These are phyloP conservation scores for Ashinkailepas kermadecensis DNA, from an alignment of 2,888 invertebrate species.

Conservation along the genomic window DNA sequence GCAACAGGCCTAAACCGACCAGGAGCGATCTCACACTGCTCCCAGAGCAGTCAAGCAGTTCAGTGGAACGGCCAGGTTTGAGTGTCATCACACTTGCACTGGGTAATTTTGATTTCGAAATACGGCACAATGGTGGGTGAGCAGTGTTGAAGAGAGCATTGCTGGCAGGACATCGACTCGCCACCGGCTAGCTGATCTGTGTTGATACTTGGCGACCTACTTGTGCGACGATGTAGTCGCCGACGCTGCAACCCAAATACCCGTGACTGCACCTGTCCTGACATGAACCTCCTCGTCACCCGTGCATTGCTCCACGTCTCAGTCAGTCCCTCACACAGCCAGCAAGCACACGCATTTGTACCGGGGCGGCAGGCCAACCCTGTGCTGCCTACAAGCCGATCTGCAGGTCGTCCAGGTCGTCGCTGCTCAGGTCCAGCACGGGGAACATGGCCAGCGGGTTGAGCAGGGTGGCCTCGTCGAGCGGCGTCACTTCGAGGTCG, in stretches of 20 bases:
- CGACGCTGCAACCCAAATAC: background rate
- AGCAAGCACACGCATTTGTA: background rate
- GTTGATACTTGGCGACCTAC: too few relatives aligned
- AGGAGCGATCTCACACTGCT: too few relatives aligned
- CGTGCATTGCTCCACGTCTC: background rate
- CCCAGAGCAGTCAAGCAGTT: too few relatives aligned
- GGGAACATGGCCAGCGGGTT: constrained; percentile 21
- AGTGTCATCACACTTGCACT: too few relatives aligned
- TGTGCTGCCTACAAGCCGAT: background rate
- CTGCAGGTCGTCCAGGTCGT: background rate
- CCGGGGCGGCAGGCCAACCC: background rate
- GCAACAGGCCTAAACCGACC: too few relatives aligned
- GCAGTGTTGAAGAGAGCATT: background rate
- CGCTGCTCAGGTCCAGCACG: constrained; percentile 15
- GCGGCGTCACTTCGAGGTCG: background rate
- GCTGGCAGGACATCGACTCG: background rate
- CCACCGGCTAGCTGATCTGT: background rate
- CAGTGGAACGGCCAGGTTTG: too few relatives aligned
- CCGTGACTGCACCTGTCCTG: background rate
- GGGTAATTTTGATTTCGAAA: constrained; percentile 5
- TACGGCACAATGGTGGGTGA: background rate
- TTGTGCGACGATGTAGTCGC: too few relatives aligned
- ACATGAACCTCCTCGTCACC: background rate
- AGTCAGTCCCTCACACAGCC: background rate
- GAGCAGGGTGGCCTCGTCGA: background rate